Conservation (phyloP, 2,113 vertebrate species). For the Suricata suricatta region DNA sequence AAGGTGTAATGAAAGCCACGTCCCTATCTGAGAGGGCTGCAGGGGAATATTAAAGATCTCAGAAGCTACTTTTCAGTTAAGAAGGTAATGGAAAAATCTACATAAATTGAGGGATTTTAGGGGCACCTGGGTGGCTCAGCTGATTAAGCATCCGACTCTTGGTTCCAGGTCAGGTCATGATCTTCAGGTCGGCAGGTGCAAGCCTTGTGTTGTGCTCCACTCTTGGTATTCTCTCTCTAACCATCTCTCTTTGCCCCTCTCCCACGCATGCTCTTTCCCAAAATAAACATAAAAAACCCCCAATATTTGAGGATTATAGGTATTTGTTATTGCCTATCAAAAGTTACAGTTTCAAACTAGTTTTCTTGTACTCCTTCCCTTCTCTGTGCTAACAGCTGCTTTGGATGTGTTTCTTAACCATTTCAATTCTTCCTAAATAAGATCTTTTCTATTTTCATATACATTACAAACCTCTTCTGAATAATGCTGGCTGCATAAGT, state of each 20-base stretch:
- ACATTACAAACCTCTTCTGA: not conserved
- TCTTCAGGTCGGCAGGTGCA: no score
- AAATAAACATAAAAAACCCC: no score
- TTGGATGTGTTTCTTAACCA: not conserved
- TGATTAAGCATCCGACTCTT: no score
- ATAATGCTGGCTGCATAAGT: not conserved
- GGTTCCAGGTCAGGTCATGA: no score
- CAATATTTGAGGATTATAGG: not conserved
- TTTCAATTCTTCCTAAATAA: not conserved
- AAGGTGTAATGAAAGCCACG: not conserved
- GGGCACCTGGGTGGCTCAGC: no score
- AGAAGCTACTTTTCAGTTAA: not conserved
- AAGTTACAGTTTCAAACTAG: not conserved
- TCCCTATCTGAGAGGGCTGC: not conserved
- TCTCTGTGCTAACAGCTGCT: not conserved
- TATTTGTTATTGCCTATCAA: not conserved
- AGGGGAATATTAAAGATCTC: not conserved
- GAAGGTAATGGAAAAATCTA: not conserved
- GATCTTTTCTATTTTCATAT: not conserved
- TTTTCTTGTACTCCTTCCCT: not conserved
- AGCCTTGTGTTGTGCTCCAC: no score
- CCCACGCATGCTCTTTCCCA: fast-evolving
- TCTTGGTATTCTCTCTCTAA: no score
- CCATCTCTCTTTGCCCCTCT: no score
- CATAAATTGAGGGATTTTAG: not conserved